Conservation (phyloP, 2,888 invertebrate genomes). For the Cosmopolites sordidus region DNA sequence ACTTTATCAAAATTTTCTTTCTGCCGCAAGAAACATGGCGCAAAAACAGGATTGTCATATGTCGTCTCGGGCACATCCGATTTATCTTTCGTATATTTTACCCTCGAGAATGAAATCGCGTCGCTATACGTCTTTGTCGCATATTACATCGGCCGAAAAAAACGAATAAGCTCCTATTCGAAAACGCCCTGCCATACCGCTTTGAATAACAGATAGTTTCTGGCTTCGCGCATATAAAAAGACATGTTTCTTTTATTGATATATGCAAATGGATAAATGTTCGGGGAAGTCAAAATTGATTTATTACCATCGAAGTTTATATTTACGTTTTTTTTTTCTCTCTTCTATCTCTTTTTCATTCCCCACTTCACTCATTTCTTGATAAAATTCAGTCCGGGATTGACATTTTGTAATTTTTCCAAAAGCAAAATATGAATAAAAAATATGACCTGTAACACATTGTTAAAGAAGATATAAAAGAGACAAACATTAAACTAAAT, state of each 20-base stretch:
- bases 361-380: too few species aligned
- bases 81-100: slow-evolving; percentile 47
- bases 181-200: slow-evolving; percentile 14
- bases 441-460: too few species aligned
- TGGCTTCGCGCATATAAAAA: slow-evolving; percentile 10
- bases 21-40: slow-evolving; percentile 30
- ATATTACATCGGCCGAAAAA: slow-evolving; percentile 27
- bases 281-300: too few species aligned
- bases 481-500: too few species aligned
- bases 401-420: too few species aligned
- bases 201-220: slow-evolving; percentile 22
- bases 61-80: slow-evolving; percentile 45
- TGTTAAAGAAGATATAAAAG: too few species aligned
- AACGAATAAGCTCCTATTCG: slow-evolving; percentile 18
- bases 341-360: too few species aligned
- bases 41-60: slow-evolving; percentile 43
- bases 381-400: too few species aligned
- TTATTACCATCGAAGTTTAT: too few species aligned
- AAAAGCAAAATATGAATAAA: too few species aligned
- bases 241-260: slow-evolving; percentile 19
- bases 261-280: slow-evolving; percentile 15
- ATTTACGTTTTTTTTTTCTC: too few species aligned
- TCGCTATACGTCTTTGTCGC: slow-evolving; percentile 39
- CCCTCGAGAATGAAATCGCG: slow-evolving; percentile 38
- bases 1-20: slow-evolving; percentile 32